These are phyloP conservation scores for Euleptes europaea DNA, from an alignment of 2,113 vertebrate genomes.

Conservation along the genomic window DNA sequence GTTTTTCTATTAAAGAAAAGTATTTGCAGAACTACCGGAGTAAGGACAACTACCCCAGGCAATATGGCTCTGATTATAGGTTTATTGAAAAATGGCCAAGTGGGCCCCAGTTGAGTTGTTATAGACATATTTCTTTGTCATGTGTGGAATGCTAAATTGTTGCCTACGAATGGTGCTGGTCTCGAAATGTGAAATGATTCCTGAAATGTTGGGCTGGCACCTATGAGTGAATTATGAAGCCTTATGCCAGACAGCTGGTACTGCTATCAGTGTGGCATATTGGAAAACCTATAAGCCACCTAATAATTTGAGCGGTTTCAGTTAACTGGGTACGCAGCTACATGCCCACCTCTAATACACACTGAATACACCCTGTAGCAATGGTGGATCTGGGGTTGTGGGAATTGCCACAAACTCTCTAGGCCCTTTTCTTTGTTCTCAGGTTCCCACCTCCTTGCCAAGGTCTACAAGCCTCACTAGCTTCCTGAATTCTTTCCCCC, in stretches of 20 bases:
- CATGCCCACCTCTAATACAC: not conserved
- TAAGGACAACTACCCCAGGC: conserved; percentile 60
- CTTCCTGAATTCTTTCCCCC: conserved; percentile 66
- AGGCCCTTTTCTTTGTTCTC: conserved; percentile 16
- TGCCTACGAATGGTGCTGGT: conserved; percentile 35
- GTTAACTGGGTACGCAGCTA: not conserved
- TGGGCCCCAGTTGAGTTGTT: conserved; percentile 49
- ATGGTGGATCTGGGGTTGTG: not conserved
- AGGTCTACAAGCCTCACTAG: conserved; percentile 62
- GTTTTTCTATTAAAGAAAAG: conserved; percentile 63
- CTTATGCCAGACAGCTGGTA: not conserved
- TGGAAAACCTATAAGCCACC: not conserved
- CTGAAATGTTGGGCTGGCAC: not conserved
- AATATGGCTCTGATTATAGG: conserved; percentile 61
- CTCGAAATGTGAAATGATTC: conserved; percentile 19
- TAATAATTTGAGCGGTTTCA: not conserved
- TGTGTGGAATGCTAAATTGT: conserved; percentile 45
- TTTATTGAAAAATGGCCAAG: conserved; percentile 54
- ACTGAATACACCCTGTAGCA: not conserved
- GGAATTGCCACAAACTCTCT: not conserved
- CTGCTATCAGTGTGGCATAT: not conserved
- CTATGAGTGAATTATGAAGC: not conserved
- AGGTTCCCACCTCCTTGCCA: conserved; percentile 59
- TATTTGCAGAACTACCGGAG: conserved; percentile 59
- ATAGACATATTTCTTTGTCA: conserved; percentile 46